Percentiles rank a stretch among this genome's conserved stretches.
Conservation (phyloP, 92 coral and sea anemone species). For the Porites lobata region DNA sequence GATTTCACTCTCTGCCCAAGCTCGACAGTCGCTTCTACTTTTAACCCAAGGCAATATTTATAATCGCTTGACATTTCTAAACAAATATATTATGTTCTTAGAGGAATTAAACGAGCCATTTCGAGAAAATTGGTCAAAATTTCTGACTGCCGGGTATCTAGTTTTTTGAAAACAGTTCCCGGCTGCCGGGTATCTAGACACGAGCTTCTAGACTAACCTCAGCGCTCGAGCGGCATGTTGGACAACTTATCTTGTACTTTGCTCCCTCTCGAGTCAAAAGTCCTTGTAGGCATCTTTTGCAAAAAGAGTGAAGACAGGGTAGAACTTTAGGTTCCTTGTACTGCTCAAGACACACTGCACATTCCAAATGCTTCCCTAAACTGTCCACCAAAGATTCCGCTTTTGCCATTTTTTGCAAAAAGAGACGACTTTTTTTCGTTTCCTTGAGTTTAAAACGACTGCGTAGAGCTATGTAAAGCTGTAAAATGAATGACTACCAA, state of each 20-base stretch:
- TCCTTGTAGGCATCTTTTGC: constrained; percentile 38
- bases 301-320: constrained; percentile 62
- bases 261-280: constrained; percentile 10
- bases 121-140: too few relatives aligned
- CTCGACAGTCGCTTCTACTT: too few relatives aligned
- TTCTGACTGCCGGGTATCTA: too few relatives aligned
- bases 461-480: too few relatives aligned
- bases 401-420: background rate
- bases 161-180: too few relatives aligned
- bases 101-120: too few relatives aligned
- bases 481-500: too few relatives aligned
- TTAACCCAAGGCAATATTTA: too few relatives aligned
- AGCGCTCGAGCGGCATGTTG: constrained; percentile 39
- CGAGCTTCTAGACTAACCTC: constrained; percentile 48
- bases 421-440: background rate
- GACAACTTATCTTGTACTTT: constrained; percentile 26
- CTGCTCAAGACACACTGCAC: constrained; percentile 58
- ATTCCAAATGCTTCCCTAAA: constrained; percentile 56
- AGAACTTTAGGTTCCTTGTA: constrained; percentile 60
- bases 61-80: too few relatives aligned
- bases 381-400: constrained; percentile 14
- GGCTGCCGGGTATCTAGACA: too few relatives aligned
- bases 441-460: background rate
- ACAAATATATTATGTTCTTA: too few relatives aligned
- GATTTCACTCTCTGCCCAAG: too few relatives aligned